Percentiles rank a stretch among this genome's conserved stretches.
Evolutionary conservation across 2,113 vertebrate genomes (phyloP).

Genomic region (Colossoma macropomum): DNA sequence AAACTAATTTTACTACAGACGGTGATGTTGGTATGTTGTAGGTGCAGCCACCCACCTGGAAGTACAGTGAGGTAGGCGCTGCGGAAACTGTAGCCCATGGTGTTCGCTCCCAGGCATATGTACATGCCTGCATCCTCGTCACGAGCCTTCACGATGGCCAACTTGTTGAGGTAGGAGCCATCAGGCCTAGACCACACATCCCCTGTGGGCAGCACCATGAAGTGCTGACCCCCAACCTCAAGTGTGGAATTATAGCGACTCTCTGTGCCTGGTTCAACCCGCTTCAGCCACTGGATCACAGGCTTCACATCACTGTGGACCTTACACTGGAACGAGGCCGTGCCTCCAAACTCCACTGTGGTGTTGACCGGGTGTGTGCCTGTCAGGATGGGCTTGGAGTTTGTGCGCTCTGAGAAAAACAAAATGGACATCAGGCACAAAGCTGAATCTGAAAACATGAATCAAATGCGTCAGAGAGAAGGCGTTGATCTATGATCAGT

Average conservation of each 20-base stretch:
- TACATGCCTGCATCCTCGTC: slow-evolving; percentile 73
- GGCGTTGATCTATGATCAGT: too few species aligned
- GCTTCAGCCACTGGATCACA: slow-evolving; percentile 71
- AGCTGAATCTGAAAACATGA: too few species aligned
- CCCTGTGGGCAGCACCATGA: slow-evolving; percentile 68
- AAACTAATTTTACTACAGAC: too few species aligned
- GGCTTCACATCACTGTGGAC: slow-evolving; percentile 72
- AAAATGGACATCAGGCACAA: not conserved
- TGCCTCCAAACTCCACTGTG: slow-evolving; percentile 69
- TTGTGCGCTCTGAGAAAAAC: slow-evolving; percentile 62
- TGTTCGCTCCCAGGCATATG: slow-evolving; percentile 72
- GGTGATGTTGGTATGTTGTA: too few species aligned
- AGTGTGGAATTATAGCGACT: slow-evolving; percentile 67
- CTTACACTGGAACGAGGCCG: slow-evolving; percentile 70
- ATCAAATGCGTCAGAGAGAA: too few species aligned
- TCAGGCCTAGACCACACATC: slow-evolving; percentile 73
- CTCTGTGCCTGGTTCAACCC: slow-evolving; percentile 64
- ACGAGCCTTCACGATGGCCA: slow-evolving; percentile 64
- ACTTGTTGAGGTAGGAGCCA: slow-evolving; percentile 72
- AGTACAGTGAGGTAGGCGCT: slow-evolving; percentile 71
- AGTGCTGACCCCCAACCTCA: slow-evolving; percentile 69
- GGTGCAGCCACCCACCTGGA: slow-evolving; percentile 55
- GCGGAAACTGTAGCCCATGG: slow-evolving; percentile 72
- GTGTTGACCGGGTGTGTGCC: slow-evolving; percentile 72
- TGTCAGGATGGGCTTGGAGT: slow-evolving; percentile 68